Percentiles rank a stretch among this genome's conserved stretches.
phyloP scores from a whole-genome alignment of 1,140 invertebrate species.

The Macrobrachium nipponense region DNA sequence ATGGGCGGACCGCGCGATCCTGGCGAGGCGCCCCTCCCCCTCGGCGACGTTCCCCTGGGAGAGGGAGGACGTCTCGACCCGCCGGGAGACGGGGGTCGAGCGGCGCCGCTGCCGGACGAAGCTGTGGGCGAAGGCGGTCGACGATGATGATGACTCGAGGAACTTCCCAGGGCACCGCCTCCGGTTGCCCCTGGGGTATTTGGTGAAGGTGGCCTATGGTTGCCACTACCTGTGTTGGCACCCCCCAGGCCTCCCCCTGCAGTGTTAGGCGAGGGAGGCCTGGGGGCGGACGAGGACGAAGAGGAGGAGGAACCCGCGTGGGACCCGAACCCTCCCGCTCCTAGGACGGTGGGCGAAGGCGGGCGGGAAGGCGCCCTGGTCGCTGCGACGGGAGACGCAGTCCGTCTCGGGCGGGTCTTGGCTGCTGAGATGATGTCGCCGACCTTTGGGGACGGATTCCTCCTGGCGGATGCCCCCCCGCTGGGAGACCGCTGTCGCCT shows the following conservation, averaged over 20 bases:
- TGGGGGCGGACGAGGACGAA: slow-evolving; percentile 16
- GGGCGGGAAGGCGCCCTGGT: slow-evolving; percentile 6
- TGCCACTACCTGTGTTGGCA: background rate
- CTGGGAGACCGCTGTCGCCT: slow-evolving; percentile 46
- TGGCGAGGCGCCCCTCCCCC: slow-evolving; percentile 57
- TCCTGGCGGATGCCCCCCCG: slow-evolving; percentile 23
- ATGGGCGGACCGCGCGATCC: slow-evolving; percentile 51
- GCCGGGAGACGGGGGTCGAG: slow-evolving; percentile 34
- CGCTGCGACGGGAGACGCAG: slow-evolving; percentile 20
- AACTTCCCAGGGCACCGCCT: background rate
- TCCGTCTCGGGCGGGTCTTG: slow-evolving; percentile 14
- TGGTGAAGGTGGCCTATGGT: background rate
- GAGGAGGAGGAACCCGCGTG: slow-evolving; percentile 12
- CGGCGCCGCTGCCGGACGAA: slow-evolving; percentile 14
- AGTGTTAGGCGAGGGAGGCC: slow-evolving; percentile 11
- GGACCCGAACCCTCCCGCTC: background rate
- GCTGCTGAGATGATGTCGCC: background rate
- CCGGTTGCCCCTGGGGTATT: background rate
- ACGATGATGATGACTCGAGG: background rate
- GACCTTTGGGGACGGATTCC: slow-evolving; percentile 38
- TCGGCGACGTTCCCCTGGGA: slow-evolving; percentile 57
- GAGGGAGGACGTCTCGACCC: slow-evolving; percentile 44
- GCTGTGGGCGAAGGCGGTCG: slow-evolving; percentile 24
- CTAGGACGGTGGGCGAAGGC: background rate
- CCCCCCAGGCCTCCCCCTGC: slow-evolving; percentile 13